A percentile compares a stretch with the other conserved stretches of the same genome.
Conservation (phyloP, 2,888 invertebrate genomes). For the Aspidapion aeneum region DNA sequence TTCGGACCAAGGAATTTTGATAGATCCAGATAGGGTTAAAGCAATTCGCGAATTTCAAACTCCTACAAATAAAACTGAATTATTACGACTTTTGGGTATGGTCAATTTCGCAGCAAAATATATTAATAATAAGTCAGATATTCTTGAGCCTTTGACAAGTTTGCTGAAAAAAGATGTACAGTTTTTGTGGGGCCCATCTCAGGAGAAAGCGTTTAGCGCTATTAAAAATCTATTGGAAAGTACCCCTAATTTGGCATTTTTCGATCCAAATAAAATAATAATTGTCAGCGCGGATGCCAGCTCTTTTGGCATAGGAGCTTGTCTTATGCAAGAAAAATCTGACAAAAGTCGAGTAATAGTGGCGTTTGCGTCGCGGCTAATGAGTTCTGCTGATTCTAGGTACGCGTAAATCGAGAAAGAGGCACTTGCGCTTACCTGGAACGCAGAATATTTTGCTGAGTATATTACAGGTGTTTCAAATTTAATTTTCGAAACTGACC, state of each 20-base stretch:
- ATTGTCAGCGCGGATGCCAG: constrained; percentile 32
- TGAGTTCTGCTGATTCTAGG: constrained; percentile 34
- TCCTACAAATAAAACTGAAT: constrained; percentile 27
- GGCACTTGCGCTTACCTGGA: constrained; percentile 38
- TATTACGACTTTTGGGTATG: constrained; percentile 24
- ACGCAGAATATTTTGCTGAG: constrained; percentile 30
- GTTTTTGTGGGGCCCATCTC: constrained; percentile 9
- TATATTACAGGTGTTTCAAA: not conserved
- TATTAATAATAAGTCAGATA: constrained; percentile 13
- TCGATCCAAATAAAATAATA: constrained; percentile 29
- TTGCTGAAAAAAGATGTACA: constrained; percentile 14
- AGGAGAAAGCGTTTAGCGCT: constrained; percentile 24
- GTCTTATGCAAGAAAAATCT: constrained; percentile 27
- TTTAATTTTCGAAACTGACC: no score
- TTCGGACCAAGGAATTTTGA: constrained; percentile 23
- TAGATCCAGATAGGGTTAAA: constrained; percentile 25
- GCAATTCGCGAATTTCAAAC: constrained; percentile 26
- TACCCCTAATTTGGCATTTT: constrained; percentile 34
- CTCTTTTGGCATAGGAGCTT: constrained; percentile 26
- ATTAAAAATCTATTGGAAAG: not conserved
- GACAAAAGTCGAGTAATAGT: constrained; percentile 31
- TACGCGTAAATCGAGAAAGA: constrained; percentile 45
- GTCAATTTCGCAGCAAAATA: constrained; percentile 14
- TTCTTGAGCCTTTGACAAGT: constrained; percentile 11
- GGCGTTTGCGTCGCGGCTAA: constrained; percentile 38